Percentiles rank a stretch among this genome's conserved stretches.
These are phyloP conservation scores for Hemaris fuciformis DNA, from an alignment of 2,888 invertebrate genomes.

Conservation along the genomic window DNA sequence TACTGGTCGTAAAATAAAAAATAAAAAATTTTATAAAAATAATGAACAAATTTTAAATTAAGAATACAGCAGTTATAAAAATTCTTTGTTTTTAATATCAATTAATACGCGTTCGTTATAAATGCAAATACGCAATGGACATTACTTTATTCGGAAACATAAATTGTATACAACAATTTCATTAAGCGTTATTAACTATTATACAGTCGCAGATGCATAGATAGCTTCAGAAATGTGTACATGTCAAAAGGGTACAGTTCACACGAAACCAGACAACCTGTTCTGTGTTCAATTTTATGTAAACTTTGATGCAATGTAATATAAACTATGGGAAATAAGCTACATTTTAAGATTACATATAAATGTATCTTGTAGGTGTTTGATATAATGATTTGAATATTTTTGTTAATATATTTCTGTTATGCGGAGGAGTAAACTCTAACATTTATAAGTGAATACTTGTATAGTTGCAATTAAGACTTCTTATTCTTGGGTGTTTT, in stretches of 20 bases:
- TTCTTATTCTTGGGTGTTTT: too few relatives aligned
- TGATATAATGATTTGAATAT: too few relatives aligned
- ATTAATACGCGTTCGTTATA: not conserved
- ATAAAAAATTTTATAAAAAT: not conserved
- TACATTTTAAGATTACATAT: slow-evolving; percentile 2
- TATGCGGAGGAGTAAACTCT: too few relatives aligned
- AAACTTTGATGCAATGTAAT: slow-evolving; percentile 16
- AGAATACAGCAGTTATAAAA: not conserved
- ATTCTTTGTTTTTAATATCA: not conserved
- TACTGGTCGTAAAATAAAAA: not conserved
- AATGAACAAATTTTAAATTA: not conserved
- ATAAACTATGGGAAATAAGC: slow-evolving; percentile 16
- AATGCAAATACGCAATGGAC: not conserved
- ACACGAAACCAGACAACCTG: slow-evolving; percentile 17
- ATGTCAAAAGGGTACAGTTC: slow-evolving; percentile 30
- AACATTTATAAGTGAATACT: too few relatives aligned
- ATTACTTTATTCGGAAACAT: not conserved
- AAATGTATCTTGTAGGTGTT: not conserved
- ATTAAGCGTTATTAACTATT: slow-evolving; percentile 4
- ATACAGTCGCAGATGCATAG: not conserved
- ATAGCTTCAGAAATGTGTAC: slow-evolving; percentile 8
- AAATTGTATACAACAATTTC: not conserved
- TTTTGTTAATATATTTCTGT: too few relatives aligned
- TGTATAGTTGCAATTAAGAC: too few relatives aligned
- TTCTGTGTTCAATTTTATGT: slow-evolving; percentile 13